These are phyloP conservation scores for Patiria miniata DNA, from an alignment of 35 echinoderm and acorn worm genomes.

Conservation along the genomic window DNA sequence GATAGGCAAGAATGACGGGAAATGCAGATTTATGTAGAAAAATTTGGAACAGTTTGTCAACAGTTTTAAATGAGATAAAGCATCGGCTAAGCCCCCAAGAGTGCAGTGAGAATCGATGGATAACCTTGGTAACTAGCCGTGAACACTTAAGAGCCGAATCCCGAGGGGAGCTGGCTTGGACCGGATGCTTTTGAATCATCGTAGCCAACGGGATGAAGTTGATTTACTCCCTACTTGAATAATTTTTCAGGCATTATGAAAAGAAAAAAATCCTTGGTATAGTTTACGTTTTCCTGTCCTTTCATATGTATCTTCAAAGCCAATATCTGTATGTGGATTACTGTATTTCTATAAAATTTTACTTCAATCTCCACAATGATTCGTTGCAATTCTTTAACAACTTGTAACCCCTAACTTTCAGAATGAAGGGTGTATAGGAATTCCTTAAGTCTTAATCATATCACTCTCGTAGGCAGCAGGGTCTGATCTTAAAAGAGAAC, in stretches of 20 bases:
- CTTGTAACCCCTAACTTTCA: no score
- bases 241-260: neutral
- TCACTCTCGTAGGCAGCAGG: no score
- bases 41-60: neutral
- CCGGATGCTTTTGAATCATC: conserved; percentile 22
- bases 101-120: neutral
- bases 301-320: neutral
- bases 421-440: no score
- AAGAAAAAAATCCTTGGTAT: neutral
- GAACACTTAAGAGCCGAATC: neutral
- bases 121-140: conserved; percentile 11
- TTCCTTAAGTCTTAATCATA: no score
- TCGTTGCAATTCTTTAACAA: no score
- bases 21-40: neutral
- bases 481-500: no score
- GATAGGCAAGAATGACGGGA: no score
- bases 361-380: no score
- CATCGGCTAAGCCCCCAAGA: neutral
- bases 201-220: conserved; percentile 6
- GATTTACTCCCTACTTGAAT: neutral
- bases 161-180: neutral
- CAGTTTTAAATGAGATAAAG: neutral
- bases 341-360: neutral
- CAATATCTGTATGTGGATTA: neutral
- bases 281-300: neutral